Base-by-base conservation (phyloP, 2,113 vertebrate species). In the Ammospiza nelsoni region DNA sequence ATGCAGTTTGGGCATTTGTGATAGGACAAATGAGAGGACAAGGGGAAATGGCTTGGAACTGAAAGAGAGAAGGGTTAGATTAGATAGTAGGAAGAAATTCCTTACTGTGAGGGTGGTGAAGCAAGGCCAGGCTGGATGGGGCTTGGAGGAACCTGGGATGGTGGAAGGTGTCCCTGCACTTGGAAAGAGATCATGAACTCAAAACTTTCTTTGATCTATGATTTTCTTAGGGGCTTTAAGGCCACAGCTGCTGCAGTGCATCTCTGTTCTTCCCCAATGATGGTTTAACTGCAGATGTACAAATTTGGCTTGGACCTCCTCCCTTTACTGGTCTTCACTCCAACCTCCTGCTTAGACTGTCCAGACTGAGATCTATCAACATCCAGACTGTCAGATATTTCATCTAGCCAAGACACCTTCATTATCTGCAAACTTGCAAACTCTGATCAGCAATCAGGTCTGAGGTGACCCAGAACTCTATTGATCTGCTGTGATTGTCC, bases 191-290 rank as follows among this genome's bases (percentile, higher is more conserved):
- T 39, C 19, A 24, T 82, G 61, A 46, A 39, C 23, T 7, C 44
- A 59, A 52, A 58, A 13, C 5, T 25, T 59, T n/a, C 39, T 24
- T 1, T 52, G 27, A 67, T 37, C 58, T 31, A 1, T 43, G 35
- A 24, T 58, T 85, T 82, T 57, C 31, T 46, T 35, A 27, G 20
- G 13, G 57, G 5, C 51, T 39, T 25, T 10, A 14, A 39, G 46
- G 20, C 51, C n/a, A 54, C 24, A 54, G 51, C 28, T 77, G 77
- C 68, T 52, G 55, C 69, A 49, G 6, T 12, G 3, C 15, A 22
- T 65, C n/a, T 84, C 17, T n/a, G 2, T 39, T 55, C 20, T 63
- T 48, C n/a, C 24, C 13, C 51, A 37, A 0, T 1, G 1, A 28
- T 87, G 22, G 2, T 24, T 69, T 15, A 43, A 61, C 33, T 51